Evolutionary conservation across 2,113 vertebrate genomes (phyloP), one percentile per base, ranked within the genome.

Genomic region (Callipepla californica): DNA sequence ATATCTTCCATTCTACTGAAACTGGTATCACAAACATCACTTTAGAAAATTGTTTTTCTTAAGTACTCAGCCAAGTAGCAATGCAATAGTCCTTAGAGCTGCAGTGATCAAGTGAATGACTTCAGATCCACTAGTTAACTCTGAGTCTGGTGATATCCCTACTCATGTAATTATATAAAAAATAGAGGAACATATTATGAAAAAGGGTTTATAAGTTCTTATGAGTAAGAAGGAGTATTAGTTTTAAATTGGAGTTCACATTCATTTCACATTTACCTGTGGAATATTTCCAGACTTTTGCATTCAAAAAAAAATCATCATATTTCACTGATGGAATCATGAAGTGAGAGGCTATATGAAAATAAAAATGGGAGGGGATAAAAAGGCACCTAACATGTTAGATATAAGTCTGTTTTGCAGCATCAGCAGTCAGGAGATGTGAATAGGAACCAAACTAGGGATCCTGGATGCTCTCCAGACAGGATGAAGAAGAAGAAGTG

Each of bases 391-490:
- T 36, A 11, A n/a, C 50, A 44, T 67, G 6, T 26, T 55, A 38
- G 61, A 28, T 30, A 3, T 17, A 7, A 73, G 3, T 20, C 40
- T 38, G 11, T 23, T 6, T 32, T 63, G 19, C 69, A 40, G 42
- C 16, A 34, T 81, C 36, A n/a, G 6, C 6, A 36, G 23, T 45
- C 6, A 2, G 3, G 15, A 61, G 25, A 59, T 67, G 30, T 2
- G 19, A 20, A 25, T 0, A 0, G 2, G 18, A 1, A 1, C 13
- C 42, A 28, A 45, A 3, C 17, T 1, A 0, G 15, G 26, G 13
- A 59, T 36, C 44, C 20, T 61, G 30, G 40, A 28, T 38, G 44
- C 53, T 13, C 10, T 42, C 19, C 5, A 9, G 28, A n/a, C 23
- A 74, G 13, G 23, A 25, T 23, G 21, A 69, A 36, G 34, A 76